phyloP scores from a whole-genome alignment of 2,113 vertebrate genomes.

The Melanocharis versteri region DNA sequence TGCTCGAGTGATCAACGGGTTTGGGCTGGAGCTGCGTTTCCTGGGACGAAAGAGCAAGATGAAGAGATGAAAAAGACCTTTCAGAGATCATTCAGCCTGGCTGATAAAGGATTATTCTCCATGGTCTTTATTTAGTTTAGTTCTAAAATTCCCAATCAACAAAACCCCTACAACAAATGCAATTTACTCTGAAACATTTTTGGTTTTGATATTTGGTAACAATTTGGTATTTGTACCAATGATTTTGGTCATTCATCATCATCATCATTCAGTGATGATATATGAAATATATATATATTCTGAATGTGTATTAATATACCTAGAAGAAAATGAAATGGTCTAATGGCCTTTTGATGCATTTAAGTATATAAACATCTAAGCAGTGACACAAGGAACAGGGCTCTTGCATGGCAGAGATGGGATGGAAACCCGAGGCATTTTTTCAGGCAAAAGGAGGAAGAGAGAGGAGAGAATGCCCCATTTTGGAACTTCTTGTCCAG shows the following conservation, averaged over 20 bases:
- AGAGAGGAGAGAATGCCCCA: neutral
- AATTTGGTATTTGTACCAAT: too few species aligned
- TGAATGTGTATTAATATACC: neutral
- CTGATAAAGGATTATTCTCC: neutral
- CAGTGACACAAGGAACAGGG: neutral
- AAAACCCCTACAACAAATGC: neutral
- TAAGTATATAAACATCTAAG: neutral
- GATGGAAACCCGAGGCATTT: neutral
- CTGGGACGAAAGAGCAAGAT: neutral
- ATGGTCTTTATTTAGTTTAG: neutral
- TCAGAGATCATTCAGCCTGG: neutral
- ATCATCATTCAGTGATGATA: neutral
- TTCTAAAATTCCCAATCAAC: neutral
- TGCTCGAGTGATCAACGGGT: neutral
- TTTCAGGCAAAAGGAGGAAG: neutral
- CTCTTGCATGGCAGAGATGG: neutral
- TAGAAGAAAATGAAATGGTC: neutral
- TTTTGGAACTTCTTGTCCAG: neutral
- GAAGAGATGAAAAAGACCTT: neutral
- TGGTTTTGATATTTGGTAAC: neutral
- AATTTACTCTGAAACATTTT: neutral
- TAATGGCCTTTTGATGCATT: neutral
- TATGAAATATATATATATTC: neutral
- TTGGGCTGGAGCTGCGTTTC: constrained; percentile 19
- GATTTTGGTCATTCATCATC: neutral